Evolutionary conservation across 1,140 invertebrate genomes (phyloP).

Genomic region (Calosoma granatense): DNA sequence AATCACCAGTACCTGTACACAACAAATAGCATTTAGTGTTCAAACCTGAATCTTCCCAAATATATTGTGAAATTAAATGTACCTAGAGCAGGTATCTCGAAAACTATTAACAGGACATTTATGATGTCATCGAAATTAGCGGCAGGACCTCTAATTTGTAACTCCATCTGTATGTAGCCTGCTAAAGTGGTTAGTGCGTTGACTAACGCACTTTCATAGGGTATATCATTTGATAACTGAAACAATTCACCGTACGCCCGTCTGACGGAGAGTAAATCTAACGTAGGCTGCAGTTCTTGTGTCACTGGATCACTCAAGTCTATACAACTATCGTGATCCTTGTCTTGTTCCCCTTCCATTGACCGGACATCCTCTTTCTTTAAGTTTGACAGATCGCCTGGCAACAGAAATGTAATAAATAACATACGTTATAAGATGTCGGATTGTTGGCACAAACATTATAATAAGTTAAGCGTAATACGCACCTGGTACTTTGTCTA

Average conservation of each 20-base stretch:
- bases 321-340: conserved; percentile 63
- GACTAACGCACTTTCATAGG: conserved; percentile 63
- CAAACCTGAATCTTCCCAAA: background rate
- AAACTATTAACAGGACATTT: conserved; percentile 77
- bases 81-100: conserved; percentile 77
- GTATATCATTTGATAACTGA: conserved; percentile 29
- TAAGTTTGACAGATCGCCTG: conserved; percentile 35
- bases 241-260: conserved; percentile 52
- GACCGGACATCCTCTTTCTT: conserved; percentile 58
- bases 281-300: conserved; percentile 16
- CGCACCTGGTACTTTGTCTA: conserved; percentile 37
- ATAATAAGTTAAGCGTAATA: background rate
- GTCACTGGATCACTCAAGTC: conserved; percentile 11
- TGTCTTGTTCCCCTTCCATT: conserved; percentile 70
- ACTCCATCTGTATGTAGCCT: conserved; percentile 61
- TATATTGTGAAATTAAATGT: conserved; percentile 17
- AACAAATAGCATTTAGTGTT: too few relatives aligned
- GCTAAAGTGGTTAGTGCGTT: conserved; percentile 66
- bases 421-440: conserved; percentile 3
- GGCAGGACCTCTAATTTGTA: conserved; percentile 48
- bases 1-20: conserved; percentile 56
- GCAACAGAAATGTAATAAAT: conserved; percentile 4
- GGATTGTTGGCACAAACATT: conserved; percentile 8
- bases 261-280: conserved; percentile 50
- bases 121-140: conserved; percentile 43